Base-by-base conservation (phyloP, 2,797 vertebrate genomes). In the Scleropages formosus region DNA sequence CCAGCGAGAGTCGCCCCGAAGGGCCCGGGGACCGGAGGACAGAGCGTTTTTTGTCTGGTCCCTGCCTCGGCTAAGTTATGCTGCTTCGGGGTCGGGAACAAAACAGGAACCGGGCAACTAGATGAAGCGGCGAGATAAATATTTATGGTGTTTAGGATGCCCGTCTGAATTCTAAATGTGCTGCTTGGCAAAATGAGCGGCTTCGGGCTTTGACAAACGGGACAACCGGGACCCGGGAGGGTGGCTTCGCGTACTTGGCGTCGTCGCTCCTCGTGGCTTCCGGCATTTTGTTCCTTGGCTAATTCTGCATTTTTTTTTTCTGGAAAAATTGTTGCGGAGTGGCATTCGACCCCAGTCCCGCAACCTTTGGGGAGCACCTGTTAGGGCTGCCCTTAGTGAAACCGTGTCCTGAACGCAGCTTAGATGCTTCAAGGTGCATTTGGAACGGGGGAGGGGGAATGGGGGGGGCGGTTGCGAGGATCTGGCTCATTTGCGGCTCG, bases 31-130 rank as follows among this genome's bases (percentile, higher is more conserved):
- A 78, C 78, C 75, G 58, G 65, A 75, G 74, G 68, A 86, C 82
- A 82, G 79, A 83, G 82, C 74, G 62, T 0, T 74, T 82, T 85
- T 83, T 82, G 76, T 88, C 74, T 61, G 22, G n/a, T 49, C 31
- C 27, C 22, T 47, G 49, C 22, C 59, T 58, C 31, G 18, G 31
- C 77, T 77, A 79, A 75, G 60, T 72, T 83, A 80, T 78, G 64
- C 75, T 72, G 74, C 78, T 58, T 31, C 12, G 56, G 67, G 79
- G 77, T 81, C 79, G 80, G 39, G 75, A 44, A 61, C 64, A 46
- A 80, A 59, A 70, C 22, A 20, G 10, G 49, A 85, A 70, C 59
- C 63, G 82, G 83, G 82, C 73, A 81, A 84, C 72, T 68, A 73
- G 73, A 59, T 15, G 6, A 31, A 83, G 80, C 78, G 76, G 75